Conservation (phyloP, 2,888 invertebrate genomes). For the Altica lythri region DNA sequence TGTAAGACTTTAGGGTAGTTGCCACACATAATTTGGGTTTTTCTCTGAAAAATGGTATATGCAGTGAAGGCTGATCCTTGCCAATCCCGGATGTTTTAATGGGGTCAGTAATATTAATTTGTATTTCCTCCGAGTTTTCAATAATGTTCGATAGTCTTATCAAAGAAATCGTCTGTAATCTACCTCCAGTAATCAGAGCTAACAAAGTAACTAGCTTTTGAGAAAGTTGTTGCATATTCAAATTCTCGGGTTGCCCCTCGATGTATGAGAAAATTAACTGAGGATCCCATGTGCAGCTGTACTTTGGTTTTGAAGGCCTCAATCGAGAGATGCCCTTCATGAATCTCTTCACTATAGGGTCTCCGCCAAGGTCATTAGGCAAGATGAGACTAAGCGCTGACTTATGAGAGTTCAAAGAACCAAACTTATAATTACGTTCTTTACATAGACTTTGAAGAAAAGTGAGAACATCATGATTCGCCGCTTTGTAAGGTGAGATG, state of each 20-base stretch:
- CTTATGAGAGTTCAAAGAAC: constrained; percentile 20
- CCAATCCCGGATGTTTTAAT: neutral
- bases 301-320: constrained; percentile 33
- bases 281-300: constrained; percentile 37
- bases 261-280: constrained; percentile 28
- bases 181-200: constrained; percentile 37
- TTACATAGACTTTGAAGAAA: constrained; percentile 17
- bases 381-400: constrained; percentile 22
- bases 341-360: constrained; percentile 19
- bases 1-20: neutral
- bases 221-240: constrained; percentile 15
- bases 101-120: constrained; percentile 34
- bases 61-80: neutral
- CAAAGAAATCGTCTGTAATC: constrained; percentile 36
- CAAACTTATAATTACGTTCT: constrained; percentile 1
- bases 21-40: neutral
- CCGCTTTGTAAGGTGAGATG: neutral
- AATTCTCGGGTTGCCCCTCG: constrained; percentile 8
- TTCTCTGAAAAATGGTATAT: neutral
- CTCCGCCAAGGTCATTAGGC: constrained; percentile 7
- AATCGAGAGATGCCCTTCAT: constrained; percentile 33
- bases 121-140: constrained; percentile 7
- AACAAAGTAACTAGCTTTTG: constrained; percentile 39
- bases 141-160: constrained; percentile 31
- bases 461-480: neutral